Evolutionary conservation across 2,888 invertebrate species (phyloP), one percentile per base, ranked within the genome.

Genomic region (Lasioglossum marginatum): DNA sequence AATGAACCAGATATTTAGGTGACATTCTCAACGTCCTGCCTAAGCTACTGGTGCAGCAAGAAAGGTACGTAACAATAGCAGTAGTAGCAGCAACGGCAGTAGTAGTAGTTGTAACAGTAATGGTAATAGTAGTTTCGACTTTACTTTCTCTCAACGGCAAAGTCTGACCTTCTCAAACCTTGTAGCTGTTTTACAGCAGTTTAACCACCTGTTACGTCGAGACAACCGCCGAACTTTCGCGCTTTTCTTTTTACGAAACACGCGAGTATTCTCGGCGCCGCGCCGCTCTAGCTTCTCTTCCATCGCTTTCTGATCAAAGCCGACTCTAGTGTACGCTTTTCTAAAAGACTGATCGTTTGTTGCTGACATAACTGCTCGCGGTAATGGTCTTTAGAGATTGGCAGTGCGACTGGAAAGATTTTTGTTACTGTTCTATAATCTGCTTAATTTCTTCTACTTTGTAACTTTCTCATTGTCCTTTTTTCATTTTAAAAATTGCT

Each of bases 181-280:
- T 89, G 88, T 85, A 86, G 85, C 86, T 91, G 92, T 93, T 93
- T 93, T 92, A 93, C 92, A 93, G 92, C 92, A 92, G 92, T 93
- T 93, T 91, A 93, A 94, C 94, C 94, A 94, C 94, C 94, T 94
- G 94, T 94, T 94, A 94, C 94, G 92, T 91, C 86, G 85, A 73
- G 86, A 90, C 90, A 91, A 90, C 88, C 91, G 86, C 88, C 89
- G 87, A 91, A 89, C 91, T 89, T 89, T 85, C 88, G 89, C 90
- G 88, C 89, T 88, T 90, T 92, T 91, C 90, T 91, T 92, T 91
- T 90, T 90, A 88, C 91, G 90, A 92, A 93, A 92, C 92, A 92
- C 92, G 89, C 73, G 68, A 68, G 68, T 68, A 68, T 68, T 68
- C 68, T 68, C 68, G 37, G 23, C 37, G 68, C 66, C 63, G 63